Percentiles rank a stretch among this genome's conserved stretches.
These are phyloP conservation scores for Lonchura striata DNA, from an alignment of 2,113 vertebrate genomes.

Conservation along the genomic window DNA sequence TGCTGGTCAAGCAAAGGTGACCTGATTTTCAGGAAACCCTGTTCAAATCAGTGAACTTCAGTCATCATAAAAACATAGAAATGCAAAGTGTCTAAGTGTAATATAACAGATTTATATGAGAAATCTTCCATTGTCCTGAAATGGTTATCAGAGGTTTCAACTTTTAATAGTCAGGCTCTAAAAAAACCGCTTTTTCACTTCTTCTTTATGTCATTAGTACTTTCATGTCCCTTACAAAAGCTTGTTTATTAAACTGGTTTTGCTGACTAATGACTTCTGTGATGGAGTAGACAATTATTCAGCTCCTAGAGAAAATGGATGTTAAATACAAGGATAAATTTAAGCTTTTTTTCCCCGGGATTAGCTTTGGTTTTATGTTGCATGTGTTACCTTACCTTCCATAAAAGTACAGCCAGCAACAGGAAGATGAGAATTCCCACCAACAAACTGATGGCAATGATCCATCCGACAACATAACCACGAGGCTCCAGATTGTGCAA, in stretches of 20 bases:
- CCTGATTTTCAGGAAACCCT: neutral
- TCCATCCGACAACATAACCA: slow-evolving; percentile 97
- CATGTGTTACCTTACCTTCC: slow-evolving; percentile 87
- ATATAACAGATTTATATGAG: neutral
- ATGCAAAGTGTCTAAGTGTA: neutral
- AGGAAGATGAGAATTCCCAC: slow-evolving; percentile 98
- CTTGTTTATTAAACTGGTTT: neutral
- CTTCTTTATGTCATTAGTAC: neutral
- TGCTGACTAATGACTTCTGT: neutral
- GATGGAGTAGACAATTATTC: neutral
- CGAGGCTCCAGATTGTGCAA: slow-evolving; percentile 95
- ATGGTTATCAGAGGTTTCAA: neutral
- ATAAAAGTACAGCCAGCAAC: slow-evolving; percentile 92
- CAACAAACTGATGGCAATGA: slow-evolving; percentile 98
- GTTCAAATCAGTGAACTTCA: neutral
- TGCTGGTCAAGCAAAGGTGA: neutral
- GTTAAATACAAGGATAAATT: neutral
- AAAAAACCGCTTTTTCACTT: neutral
- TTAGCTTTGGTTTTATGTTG: neutral
- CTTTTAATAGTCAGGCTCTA: neutral
- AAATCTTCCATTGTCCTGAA: neutral
- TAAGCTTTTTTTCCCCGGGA: neutral
- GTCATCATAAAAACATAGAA: neutral
- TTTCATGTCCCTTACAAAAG: neutral
- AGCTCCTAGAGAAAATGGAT: neutral